Percentiles rank a stretch among this genome's conserved stretches.
Conservation (phyloP, 2,797 vertebrate genomes). For the Sylvilagus floridanus region DNA sequence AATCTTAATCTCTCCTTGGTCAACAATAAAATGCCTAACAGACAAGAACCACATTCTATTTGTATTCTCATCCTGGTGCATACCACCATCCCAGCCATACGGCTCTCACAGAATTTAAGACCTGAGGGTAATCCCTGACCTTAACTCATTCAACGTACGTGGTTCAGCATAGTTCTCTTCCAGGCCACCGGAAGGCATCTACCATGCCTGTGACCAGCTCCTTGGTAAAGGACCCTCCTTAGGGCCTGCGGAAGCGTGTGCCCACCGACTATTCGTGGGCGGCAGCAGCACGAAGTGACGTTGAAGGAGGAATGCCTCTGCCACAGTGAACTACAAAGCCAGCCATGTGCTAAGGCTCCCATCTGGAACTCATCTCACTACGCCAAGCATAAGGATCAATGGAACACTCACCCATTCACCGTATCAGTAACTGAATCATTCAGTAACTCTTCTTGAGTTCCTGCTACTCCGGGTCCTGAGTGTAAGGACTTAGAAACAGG, state of each 20-base stretch:
- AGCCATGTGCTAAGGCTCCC: background rate
- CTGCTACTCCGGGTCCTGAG: background rate
- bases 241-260: background rate
- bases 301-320: background rate
- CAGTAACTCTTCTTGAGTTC: background rate
- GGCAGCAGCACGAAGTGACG: background rate
- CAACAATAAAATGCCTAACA: constrained; percentile 9
- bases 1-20: background rate
- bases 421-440: background rate
- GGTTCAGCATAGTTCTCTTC: background rate
- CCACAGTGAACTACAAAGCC: background rate
- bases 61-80: background rate
- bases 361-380: background rate
- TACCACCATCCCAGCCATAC: background rate
- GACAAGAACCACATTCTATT: background rate
- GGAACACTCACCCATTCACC: background rate
- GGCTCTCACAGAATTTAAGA: background rate
- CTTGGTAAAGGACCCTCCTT: constrained; percentile 3
- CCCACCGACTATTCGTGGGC: background rate
- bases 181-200: background rate
- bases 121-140: background rate
- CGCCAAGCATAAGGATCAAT: background rate
- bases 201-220: background rate
- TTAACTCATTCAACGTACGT: background rate
- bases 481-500: background rate